Base-by-base conservation (phyloP, 1,140 invertebrate genomes). In the Muscidifurax raptorellus region DNA sequence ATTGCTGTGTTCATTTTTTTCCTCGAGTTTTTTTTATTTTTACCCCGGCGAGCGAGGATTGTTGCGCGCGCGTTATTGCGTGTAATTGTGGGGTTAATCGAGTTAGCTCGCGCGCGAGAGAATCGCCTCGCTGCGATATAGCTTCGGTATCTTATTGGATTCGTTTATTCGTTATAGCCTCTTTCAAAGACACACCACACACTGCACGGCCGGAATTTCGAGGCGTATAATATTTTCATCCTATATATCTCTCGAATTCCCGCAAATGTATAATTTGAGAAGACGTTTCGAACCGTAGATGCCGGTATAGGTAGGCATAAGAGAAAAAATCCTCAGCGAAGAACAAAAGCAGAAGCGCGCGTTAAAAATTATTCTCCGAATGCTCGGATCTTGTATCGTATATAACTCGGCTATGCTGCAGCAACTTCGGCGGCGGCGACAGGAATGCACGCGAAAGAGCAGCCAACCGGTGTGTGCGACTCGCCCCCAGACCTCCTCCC, bases 351-450 rank as follows among this genome's bases (percentile, higher is more conserved):
- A 4, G 2, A 40, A 9, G 52, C 52, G 15, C 52, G 52, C 52
- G 67, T 27, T 69, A 69, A 69, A 69, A 69, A 69, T 69, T 30
- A 30, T 69, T 69, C 67, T 69, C 28, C 67, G 27, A 69, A 69
- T 69, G 67, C 67, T 69, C 67, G 67, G 28, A 69, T 69, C 67
- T 69, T 69, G 67, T 69, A 69, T 28, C 67, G 28, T 30, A 59
- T 59, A 69, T 28, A 69, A 69, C 25, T 69, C 67, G 67, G 22
- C 52, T 22, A n/a, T n/a, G 22, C 22, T n/a, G 52, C 52, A 59
- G 6, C 52, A 18, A 59, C 52, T 40, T 40, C 9, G 36, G 36
- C 36, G 36, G 52, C 52, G 18, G 52, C 52, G 3, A 5, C 52
- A 59, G 52, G 52, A 59, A 59, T 59, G 52, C 52, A 59, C 52